Percentiles rank a stretch among this genome's conserved stretches.
Evolutionary conservation across 2,113 vertebrate genomes (phyloP).

Genomic region (Corythornis madagascariensis): DNA sequence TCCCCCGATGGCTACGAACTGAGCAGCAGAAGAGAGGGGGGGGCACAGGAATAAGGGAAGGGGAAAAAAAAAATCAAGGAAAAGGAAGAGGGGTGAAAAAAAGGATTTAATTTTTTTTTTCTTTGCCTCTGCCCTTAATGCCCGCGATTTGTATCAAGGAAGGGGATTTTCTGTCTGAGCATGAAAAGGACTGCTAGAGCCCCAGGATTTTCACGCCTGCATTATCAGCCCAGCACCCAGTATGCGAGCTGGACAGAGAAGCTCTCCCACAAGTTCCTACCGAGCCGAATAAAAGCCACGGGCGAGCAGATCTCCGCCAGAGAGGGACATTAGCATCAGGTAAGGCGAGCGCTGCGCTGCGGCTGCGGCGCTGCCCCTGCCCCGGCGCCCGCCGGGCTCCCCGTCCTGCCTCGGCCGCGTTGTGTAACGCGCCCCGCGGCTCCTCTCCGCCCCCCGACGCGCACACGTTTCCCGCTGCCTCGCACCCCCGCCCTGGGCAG

Average conservation of each 20-base stretch:
- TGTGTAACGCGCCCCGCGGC: conserved; percentile 34
- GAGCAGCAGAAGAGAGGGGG: conserved; percentile 39
- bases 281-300: conserved; percentile 76
- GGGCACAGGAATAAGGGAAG: conserved; percentile 6
- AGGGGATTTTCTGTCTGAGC: conserved; percentile 78
- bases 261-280: conserved; percentile 75
- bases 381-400: background rate
- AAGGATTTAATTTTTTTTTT: background rate
- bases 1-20: conserved; percentile 72
- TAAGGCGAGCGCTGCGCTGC: conserved; percentile 68
- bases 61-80: background rate
- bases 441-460: background rate
- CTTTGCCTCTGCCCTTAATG: conserved; percentile 71
- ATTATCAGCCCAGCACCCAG: conserved; percentile 72
- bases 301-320: conserved; percentile 61
- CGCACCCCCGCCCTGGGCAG: background rate
- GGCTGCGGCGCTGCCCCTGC: background rate
- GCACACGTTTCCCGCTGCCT: background rate
- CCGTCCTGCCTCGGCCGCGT: conserved; percentile 7
- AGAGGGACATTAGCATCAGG: conserved; percentile 80
- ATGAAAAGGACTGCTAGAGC: conserved; percentile 83
- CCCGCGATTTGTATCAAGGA: conserved; percentile 74
- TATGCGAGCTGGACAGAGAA: conserved; percentile 78
- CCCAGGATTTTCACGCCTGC: conserved; percentile 77
- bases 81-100: background rate